Base-by-base conservation (phyloP, 1,140 invertebrate species). In the Musca vetustissima region DNA sequence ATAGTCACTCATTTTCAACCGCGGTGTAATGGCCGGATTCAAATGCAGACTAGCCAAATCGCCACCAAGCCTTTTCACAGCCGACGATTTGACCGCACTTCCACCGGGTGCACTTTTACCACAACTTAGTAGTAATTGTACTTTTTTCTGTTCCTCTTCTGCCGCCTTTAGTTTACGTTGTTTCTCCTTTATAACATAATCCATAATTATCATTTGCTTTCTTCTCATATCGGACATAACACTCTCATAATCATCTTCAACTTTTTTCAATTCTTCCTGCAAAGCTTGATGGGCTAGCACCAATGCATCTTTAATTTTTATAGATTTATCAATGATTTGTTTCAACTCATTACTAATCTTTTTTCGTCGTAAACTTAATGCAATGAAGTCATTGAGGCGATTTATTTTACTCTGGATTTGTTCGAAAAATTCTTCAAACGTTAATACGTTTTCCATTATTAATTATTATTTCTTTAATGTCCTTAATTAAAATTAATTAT, bases 321-420 rank as follows among this genome's bases (percentile, higher is more conserved):
- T 25, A 0, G 32, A 28, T n/a, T 53, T 22, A 4, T 9, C 1
- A 15, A n/a, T 32, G 8, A 71, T 25, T 43, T 61, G 11, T 9
- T 47, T 19, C 2, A 71, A 19, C 1, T 69, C 50, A 13, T 48
- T 55, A 2, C 48, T 25, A 13, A 67, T 50, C 17, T 70, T 66
- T 11, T 69, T 47, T 24, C 59, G 48, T 22, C 71, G 65, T 17
- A 72, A 59, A 50, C 68, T 65, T 49, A 72, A 28, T 14, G 68
- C 53, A 17, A 72, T 66, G 15, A 72, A 69, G 13, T 69, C 17
- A 55, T 72, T 66, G 8, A 72, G 28, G 8, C 64, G 21, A 11
- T 32, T 11, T 3, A 72, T 57, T 57, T 70, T 67, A 57, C 47
- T 6, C 9, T 59, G 32, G 1, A 36, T 57, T 48, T 19, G 13